phyloP scores from a whole-genome alignment of 2,888 invertebrate genomes.

The Eupithecia exiguata region DNA sequence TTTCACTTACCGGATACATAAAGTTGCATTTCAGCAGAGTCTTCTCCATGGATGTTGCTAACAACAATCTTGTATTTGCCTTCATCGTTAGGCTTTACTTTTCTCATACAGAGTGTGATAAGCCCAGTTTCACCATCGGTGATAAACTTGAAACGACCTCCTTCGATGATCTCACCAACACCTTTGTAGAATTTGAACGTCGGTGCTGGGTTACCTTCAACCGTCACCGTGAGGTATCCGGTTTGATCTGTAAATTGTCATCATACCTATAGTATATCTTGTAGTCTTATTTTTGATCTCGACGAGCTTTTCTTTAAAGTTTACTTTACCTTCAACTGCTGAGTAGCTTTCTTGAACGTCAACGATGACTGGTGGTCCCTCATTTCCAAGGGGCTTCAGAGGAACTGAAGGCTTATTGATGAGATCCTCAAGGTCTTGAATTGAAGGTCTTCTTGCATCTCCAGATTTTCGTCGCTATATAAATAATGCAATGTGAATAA shows the following conservation, averaged over 20 bases:
- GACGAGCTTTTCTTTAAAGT: not conserved
- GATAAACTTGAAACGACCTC: constrained; percentile 96
- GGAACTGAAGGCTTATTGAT: constrained; percentile 97
- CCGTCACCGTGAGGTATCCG: constrained; percentile 95
- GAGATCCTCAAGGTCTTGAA: constrained; percentile 94
- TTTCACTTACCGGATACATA: constrained; percentile 93
- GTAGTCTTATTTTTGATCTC: not conserved
- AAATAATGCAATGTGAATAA: constrained; percentile 53
- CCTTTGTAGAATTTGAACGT: constrained; percentile 98
- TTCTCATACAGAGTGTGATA: constrained; percentile 97
- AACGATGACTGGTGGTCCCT: constrained; percentile 94
- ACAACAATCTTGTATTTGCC: constrained; percentile 97
- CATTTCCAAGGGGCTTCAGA: constrained; percentile 89
- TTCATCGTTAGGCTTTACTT: constrained; percentile 98
- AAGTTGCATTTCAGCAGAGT: constrained; percentile 97
- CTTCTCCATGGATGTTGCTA: constrained; percentile 97
- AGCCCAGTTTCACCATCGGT: constrained; percentile 97
- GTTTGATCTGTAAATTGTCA: constrained; percentile 88
- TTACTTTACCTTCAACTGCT: constrained; percentile 93
- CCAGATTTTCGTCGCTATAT: constrained; percentile 92
- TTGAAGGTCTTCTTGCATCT: constrained; percentile 94
- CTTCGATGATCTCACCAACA: constrained; percentile 95
- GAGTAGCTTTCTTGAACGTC: constrained; percentile 98
- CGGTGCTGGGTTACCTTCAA: constrained; percentile 97
- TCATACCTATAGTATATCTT: not conserved